phyloP scores from a whole-genome alignment of 2,113 vertebrate genomes.

The Platysteira castanea region DNA sequence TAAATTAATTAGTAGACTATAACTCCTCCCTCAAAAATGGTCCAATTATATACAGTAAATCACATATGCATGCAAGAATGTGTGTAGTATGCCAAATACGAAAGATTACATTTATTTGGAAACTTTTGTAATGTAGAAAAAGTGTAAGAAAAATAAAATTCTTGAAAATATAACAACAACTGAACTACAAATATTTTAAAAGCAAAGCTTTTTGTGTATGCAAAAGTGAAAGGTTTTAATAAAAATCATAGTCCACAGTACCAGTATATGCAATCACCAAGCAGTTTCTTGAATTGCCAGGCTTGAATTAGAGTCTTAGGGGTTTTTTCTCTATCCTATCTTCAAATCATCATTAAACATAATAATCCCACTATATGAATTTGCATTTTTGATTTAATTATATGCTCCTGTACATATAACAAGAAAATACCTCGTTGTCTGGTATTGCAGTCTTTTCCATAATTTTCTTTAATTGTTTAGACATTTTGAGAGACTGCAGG shows the following conservation, averaged over 20 bases:
- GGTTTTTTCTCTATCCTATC: neutral
- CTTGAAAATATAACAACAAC: neutral
- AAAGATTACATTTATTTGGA: neutral
- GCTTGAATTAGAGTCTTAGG: neutral
- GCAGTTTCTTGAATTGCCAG: neutral
- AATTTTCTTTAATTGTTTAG: neutral
- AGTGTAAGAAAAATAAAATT: neutral
- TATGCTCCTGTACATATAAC: neutral
- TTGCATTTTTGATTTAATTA: neutral
- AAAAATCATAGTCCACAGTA: neutral
- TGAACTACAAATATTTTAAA: neutral
- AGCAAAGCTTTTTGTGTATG: neutral
- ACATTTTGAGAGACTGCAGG: neutral
- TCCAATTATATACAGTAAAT: neutral
- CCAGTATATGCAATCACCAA: neutral
- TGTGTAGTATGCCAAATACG: neutral
- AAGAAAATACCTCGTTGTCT: neutral
- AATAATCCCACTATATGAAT: neutral
- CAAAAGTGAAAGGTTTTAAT: neutral
- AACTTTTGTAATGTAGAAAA: neutral
- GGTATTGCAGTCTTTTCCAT: accelerated
- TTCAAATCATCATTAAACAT: neutral
- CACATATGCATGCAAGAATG: neutral
- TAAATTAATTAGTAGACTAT: neutral
- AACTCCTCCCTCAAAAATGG: neutral